Base-by-base conservation (phyloP, 92 coral and sea anemone genomes). In the Diadumene lineata region DNA sequence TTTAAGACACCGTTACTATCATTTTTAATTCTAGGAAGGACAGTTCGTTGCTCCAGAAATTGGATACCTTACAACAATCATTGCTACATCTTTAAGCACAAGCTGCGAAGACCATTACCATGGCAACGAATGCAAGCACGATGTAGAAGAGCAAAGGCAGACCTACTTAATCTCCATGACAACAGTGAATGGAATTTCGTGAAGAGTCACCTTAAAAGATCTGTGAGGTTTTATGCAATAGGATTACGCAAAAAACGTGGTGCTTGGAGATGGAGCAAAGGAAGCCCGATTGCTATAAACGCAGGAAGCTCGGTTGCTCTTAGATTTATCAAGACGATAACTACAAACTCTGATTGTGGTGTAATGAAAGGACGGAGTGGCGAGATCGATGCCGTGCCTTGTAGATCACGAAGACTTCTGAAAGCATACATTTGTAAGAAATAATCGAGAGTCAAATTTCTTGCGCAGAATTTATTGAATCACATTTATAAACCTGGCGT, bases 21-120 rank as follows among this genome's bases (percentile, higher is more conserved):
- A 0, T 56, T 57, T 31, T 56, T 32, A 1, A 19, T 66, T 34
- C 46, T 50, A 77, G 81, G 56, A 50, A 50, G 8, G 24, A 13
- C 64, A 11, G 10, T 26, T 11, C 48, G 34, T 53, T 77, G 81
- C 24, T 74, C 81, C 15, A 28, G 57, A 0, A 51, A 68, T 48
- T 77, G 81, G 81, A 61, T 50, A 48, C 31, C 32, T 11, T 32
- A 77, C 72, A 65, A 66, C 53, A 64, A 58, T 17, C 43, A 60
- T 53, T 77, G 81, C 74, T 77, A 77, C 28, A 22, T 65, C 11
- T 77, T 77, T 66, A 77, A 77, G 61, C 81, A 77, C 74, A 53
- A 21, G 31, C 65, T 65, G n/a, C 65, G 64, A 17, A 65, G 58
- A n/a, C 11, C 70, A 30, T 74, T 64, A 53, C 31, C 70, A 3